Percentiles rank a stretch among this genome's conserved stretches.
Evolutionary conservation across 2,113 vertebrate species (phyloP).

Genomic region (Podarcis muralis): DNA sequence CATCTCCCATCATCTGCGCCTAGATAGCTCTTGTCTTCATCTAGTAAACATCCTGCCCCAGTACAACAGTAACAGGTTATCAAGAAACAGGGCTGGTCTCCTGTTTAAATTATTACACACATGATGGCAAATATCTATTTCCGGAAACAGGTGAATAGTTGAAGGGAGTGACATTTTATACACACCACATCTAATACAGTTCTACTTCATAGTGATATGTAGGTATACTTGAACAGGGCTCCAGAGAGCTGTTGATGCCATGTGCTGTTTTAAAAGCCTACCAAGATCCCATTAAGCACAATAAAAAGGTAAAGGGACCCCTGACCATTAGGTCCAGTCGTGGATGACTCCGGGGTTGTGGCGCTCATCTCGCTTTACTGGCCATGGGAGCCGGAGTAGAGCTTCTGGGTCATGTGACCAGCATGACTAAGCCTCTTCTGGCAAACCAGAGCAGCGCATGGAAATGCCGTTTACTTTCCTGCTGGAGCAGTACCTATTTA

Average conservation of each 20-base stretch:
- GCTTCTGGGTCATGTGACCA: too few species aligned
- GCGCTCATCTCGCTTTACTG: too few species aligned
- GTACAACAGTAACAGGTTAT: neutral
- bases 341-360: too few species aligned
- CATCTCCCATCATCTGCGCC: neutral
- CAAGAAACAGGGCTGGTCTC: rapidly evolving
- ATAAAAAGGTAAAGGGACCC: neutral
- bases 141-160: slow-evolving; percentile 2
- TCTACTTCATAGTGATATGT: slow-evolving; percentile 38
- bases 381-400: too few species aligned
- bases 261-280: neutral
- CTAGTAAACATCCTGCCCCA: neutral
- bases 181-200: slow-evolving; percentile 24
- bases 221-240: slow-evolving; percentile 39
- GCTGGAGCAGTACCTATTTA: too few species aligned
- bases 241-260: neutral
- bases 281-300: neutral
- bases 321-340: too few species aligned
- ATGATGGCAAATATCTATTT: neutral
- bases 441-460: too few species aligned
- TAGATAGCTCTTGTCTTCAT: neutral
- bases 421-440: too few species aligned
- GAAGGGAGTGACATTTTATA: neutral
- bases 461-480: too few species aligned
- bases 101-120: neutral